Evolutionary conservation across 2,113 vertebrate species (phyloP).

Genomic region (Regulus satrapa): DNA sequence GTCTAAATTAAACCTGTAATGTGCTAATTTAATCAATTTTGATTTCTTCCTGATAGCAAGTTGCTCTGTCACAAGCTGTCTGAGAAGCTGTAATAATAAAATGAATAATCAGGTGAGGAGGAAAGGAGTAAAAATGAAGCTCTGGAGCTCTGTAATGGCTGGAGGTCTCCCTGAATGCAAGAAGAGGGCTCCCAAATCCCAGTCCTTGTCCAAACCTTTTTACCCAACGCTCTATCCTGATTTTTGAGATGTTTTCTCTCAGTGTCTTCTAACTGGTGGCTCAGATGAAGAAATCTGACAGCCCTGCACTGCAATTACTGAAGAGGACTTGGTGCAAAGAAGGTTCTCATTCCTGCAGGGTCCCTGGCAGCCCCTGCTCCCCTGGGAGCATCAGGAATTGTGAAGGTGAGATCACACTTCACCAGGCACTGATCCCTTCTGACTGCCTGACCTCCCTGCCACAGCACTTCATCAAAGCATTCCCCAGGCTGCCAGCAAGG

Average conservation of each 20-base stretch:
- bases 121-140: background rate
- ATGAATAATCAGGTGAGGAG: background rate
- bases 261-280: background rate
- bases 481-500: background rate
- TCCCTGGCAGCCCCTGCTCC: background rate
- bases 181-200: background rate
- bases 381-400: background rate
- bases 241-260: background rate
- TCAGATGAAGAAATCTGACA: background rate
- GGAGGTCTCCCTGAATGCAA: background rate
- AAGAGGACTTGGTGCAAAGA: background rate
- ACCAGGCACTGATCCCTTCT: background rate
- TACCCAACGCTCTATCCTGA: rapidly evolving
- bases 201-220: background rate
- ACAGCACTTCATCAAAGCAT: background rate
- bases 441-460: background rate
- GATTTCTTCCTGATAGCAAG: constrained; percentile 9
- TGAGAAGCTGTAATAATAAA: background rate
- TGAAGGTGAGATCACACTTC: background rate
- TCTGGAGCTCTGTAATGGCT: background rate
- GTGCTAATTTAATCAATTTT: constrained; percentile 25
- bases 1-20: background rate
- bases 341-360: background rate
- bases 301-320: background rate
- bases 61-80: background rate